Conservation (phyloP, 2,888 invertebrate genomes). For the Auanema freiburgensis region DNA sequence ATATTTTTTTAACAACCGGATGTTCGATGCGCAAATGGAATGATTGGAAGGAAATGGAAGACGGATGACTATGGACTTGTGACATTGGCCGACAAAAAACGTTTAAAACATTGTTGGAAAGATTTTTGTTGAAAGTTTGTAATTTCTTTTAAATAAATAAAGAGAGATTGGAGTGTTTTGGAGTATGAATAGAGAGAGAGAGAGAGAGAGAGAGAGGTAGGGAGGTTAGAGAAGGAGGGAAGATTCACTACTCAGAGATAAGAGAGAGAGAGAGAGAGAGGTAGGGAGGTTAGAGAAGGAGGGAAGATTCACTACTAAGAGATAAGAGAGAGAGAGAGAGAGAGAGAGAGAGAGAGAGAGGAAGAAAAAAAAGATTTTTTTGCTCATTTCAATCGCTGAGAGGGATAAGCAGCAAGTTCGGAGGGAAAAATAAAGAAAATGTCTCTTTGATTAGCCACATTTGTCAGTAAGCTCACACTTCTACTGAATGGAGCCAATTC, state of each 20-base stretch:
- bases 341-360: background rate
- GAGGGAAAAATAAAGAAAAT: slow-evolving; percentile 5
- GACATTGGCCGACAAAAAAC: too few relatives aligned
- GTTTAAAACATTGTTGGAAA: too few relatives aligned
- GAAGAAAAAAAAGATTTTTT: too few relatives aligned
- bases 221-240: background rate
- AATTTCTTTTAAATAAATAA: slow-evolving; percentile 3
- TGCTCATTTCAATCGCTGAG: background rate
- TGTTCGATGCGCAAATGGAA: background rate
- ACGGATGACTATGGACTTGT: too few relatives aligned
- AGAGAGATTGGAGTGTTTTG: background rate
- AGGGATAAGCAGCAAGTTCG: slow-evolving; percentile 4
- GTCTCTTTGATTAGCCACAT: too few relatives aligned
- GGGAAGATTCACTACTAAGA: background rate
- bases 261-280: background rate
- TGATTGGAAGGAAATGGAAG: background rate
- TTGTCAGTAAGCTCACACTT: too few relatives aligned
- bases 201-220: background rate
- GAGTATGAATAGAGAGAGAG: background rate
- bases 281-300: background rate
- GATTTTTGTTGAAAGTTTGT: too few relatives aligned
- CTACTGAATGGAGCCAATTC: too few relatives aligned
- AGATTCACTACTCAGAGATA: background rate
- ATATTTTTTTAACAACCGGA: slow-evolving; percentile 10
- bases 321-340: background rate